Evolutionary conservation across 1,140 invertebrate species (phyloP).

Genomic region (Propsilocerus akamusi): DNA sequence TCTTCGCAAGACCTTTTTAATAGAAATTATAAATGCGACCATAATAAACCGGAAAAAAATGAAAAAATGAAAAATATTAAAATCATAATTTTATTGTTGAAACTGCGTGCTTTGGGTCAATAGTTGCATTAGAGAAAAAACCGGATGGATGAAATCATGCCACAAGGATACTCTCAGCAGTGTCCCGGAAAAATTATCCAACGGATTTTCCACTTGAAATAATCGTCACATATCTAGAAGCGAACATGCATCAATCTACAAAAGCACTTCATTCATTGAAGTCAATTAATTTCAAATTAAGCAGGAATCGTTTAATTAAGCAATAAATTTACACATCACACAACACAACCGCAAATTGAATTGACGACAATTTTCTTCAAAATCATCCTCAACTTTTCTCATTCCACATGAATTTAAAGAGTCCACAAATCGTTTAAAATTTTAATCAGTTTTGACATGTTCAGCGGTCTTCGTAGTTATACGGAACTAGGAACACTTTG

Average conservation of each 20-base stretch:
- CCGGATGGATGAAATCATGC: too few species aligned
- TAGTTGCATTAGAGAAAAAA: neutral
- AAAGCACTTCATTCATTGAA: neutral
- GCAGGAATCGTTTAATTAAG: neutral
- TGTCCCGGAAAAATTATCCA: neutral
- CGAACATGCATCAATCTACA: neutral
- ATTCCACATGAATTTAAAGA: too few species aligned
- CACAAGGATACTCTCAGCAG: too few species aligned
- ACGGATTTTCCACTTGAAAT: neutral
- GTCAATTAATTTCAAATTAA: slow-evolving; percentile 3
- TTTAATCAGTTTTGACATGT: too few species aligned
- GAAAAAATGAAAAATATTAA: neutral
- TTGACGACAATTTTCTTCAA: too few species aligned
- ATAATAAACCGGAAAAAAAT: too few species aligned
- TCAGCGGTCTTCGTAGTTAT: too few species aligned
- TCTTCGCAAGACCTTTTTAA: neutral
- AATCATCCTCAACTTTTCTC: too few species aligned
- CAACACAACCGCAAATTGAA: too few species aligned
- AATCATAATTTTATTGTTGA: slow-evolving; percentile 1
- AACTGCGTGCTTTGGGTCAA: neutral
- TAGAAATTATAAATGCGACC: too few species aligned
- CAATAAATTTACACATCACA: neutral
- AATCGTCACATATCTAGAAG: neutral
- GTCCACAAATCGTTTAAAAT: too few species aligned
- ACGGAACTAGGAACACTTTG: too few species aligned